Base-by-base conservation (phyloP, 2,888 invertebrate species). In the Apodemia duryi region DNA sequence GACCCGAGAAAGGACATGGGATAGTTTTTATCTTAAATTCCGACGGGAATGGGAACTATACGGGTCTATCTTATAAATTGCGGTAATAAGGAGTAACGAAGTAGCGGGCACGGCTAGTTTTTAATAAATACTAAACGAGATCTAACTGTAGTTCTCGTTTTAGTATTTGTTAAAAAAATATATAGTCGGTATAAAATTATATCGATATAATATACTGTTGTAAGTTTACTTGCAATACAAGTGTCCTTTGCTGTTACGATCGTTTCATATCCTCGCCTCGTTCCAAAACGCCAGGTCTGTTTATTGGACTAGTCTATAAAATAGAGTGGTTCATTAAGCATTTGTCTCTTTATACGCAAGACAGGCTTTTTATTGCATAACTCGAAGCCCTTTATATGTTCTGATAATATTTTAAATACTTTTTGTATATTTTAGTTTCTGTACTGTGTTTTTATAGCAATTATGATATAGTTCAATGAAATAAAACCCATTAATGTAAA, bases 231-330 rank as follows among this genome's bases (percentile, higher is more conserved):
- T 74, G 79, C 78, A 67, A 69, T 67, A 77, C 86, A 84, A 88
- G 86, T 89, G 89, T 90, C 86, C 85, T 89, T 89, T 88, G 78
- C 75, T 76, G 77, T 78, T 77, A 80, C 74, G 77, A 78, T 74
- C 80, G 73, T 74, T 78, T 76, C 79, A 74, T 78, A 78, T 75
- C 77, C 75, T 75, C 75, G 73, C 70, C 73, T 74, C 74, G 79
- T 76, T 82, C 75, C 77, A 73, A 80, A 84, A 78, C 81, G 77
- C 78, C 82, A 76, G 72, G 70, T 76, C 68, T 73, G 73, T 84
- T 89, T 87, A 90, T 86, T 82, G 84, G 73, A 79, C 86, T 76
- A 79, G 80, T 78, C 82, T 70, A 87, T 90, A 88, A 89, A 86
- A 82, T 79, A 81, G 83, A 84, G 83, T 84, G 84, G 82, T 82